A percentile compares a stretch with the other conserved stretches of the same genome.
Evolutionary conservation across 2,888 invertebrate species (phyloP).

Genomic region (Fissipunctia ypsillon): DNA sequence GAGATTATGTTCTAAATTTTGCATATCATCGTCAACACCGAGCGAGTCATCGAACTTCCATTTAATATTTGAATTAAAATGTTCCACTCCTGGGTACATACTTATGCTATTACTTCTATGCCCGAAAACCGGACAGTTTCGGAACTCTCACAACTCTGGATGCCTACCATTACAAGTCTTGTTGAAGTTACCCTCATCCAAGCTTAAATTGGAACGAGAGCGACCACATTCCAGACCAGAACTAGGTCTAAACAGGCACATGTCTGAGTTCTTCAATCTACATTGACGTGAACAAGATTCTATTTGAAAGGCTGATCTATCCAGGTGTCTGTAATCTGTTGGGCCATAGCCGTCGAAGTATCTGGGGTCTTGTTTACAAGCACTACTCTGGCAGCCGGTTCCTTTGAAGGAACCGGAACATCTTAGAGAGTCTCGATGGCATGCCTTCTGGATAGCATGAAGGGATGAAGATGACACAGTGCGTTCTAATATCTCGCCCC

Average conservation of each 20-base stretch:
- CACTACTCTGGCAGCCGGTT: conserved; percentile 78
- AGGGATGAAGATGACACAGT: conserved; percentile 94
- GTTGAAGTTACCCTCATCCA: conserved; percentile 88
- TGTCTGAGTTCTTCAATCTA: conserved; percentile 87
- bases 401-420: conserved; percentile 88
- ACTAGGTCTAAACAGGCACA: conserved; percentile 87
- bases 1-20: conserved; percentile 86
- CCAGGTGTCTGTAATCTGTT: conserved; percentile 85
- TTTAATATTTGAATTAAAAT: conserved; percentile 88
- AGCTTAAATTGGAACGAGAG: conserved; percentile 87
- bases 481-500: conserved; percentile 94
- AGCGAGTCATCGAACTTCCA: conserved; percentile 88
- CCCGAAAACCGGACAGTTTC: conserved; percentile 89
- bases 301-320: conserved; percentile 87
- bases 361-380: conserved; percentile 86
- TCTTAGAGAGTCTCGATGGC: conserved; percentile 84
- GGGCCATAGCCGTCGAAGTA: conserved; percentile 86
- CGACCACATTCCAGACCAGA: conserved; percentile 85
- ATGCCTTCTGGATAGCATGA: conserved; percentile 92
- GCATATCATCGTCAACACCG: conserved; percentile 82
- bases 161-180: conserved; percentile 88
- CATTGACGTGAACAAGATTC: conserved; percentile 88
- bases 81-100: conserved; percentile 87
- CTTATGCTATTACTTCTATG: conserved; percentile 89
- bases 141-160: conserved; percentile 90